phyloP scores from a whole-genome alignment of 1,140 invertebrate species.

The Drosophila ambigua region DNA sequence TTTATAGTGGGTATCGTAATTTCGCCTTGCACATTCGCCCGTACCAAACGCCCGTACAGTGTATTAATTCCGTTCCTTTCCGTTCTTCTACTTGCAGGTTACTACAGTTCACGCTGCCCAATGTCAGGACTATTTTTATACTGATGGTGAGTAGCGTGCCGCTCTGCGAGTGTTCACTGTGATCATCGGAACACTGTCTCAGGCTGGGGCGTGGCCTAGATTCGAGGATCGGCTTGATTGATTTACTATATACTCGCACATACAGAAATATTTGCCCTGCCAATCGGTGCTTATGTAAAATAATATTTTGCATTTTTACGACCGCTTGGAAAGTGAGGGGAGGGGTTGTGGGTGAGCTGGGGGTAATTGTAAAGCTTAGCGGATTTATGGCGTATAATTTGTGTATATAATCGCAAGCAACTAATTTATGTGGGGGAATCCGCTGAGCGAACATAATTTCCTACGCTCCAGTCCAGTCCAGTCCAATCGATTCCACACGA shows the following conservation, averaged over 20 bases:
- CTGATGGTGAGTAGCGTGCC: slow-evolving; percentile 68
- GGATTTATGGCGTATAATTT: slow-evolving; percentile 6
- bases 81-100: slow-evolving; percentile 68
- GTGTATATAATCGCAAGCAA: too few relatives aligned
- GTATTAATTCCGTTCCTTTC: slow-evolving; percentile 43
- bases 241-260: slow-evolving; percentile 29
- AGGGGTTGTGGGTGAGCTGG: too few relatives aligned
- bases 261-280: neutral
- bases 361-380: too few relatives aligned
- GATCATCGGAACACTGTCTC: neutral
- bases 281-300: too few relatives aligned
- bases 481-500: neutral
- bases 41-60: slow-evolving; percentile 16
- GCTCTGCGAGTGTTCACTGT: neutral
- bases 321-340: too few relatives aligned
- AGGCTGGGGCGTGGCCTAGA: too few relatives aligned
- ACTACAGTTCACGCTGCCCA: slow-evolving; percentile 82
- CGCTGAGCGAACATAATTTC: slow-evolving; percentile 1
- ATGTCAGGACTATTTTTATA: slow-evolving; percentile 81
- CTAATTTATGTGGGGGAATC: slow-evolving; percentile 1
- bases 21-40: slow-evolving; percentile 16
- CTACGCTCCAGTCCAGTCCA: too few relatives aligned
- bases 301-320: too few relatives aligned
- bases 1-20: slow-evolving; percentile 70
- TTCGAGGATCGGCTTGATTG: slow-evolving; percentile 13